phyloP scores from a whole-genome alignment of 2,888 invertebrate species.

The Polydrusus tereticollis region DNA sequence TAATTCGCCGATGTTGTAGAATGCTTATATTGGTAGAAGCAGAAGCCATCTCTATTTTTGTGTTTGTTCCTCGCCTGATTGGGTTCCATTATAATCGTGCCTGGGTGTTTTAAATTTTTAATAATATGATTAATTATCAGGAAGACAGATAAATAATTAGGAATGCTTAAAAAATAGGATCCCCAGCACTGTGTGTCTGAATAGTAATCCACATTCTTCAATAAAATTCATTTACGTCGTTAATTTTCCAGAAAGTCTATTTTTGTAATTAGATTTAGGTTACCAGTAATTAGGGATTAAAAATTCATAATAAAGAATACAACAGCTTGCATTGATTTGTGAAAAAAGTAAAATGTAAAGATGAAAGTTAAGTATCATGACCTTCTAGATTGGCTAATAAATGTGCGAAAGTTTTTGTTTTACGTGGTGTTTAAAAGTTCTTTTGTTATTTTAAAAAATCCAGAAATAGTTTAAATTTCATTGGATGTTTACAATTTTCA shows the following conservation, averaged over 20 bases:
- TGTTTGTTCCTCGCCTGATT: no score
- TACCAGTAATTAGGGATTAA: background rate
- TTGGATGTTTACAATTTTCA: background rate
- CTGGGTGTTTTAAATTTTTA: no score
- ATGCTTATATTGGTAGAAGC: no score
- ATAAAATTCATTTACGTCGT: background rate
- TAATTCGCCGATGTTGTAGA: no score
- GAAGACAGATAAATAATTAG: no score
- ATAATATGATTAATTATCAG: no score
- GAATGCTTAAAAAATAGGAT: no score
- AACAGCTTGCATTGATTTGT: background rate
- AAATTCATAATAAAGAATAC: background rate
- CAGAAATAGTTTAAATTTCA: background rate
- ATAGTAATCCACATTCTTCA: background rate
- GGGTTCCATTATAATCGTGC: no score
- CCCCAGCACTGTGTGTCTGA: background rate
- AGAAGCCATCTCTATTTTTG: no score
- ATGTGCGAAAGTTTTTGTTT: background rate
- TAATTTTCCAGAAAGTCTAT: constrained; percentile 12
- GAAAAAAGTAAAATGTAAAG: background rate
- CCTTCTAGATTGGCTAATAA: no score
- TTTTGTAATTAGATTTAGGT: constrained; percentile 1
- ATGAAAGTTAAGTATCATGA: background rate
- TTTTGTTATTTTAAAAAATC: background rate
- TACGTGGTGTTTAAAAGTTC: background rate